phyloP scores from a whole-genome alignment of 2,888 invertebrate genomes.

The Hypomecis punctinalis region DNA sequence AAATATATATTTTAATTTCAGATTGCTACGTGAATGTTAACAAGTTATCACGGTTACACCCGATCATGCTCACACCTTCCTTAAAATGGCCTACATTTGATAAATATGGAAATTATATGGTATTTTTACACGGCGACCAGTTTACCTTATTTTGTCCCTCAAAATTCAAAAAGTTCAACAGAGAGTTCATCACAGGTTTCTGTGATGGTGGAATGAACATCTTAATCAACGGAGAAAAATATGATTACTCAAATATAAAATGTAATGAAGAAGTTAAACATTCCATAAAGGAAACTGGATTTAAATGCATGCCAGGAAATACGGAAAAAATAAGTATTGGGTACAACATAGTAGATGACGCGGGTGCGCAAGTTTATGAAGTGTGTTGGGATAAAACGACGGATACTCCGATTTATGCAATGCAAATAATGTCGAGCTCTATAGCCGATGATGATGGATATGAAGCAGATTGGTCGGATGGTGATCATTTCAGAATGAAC shows the following conservation, averaged over 20 bases:
- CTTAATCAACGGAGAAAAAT: slow-evolving; percentile 40
- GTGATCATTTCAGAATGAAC: slow-evolving; percentile 42
- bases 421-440: slow-evolving; percentile 44
- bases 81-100: slow-evolving; percentile 44
- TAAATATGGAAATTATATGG: slow-evolving; percentile 43
- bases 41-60: slow-evolving; percentile 43
- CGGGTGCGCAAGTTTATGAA: slow-evolving; percentile 47
- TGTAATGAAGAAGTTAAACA: slow-evolving; percentile 53
- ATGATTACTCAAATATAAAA: slow-evolving; percentile 52
- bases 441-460: slow-evolving; percentile 38
- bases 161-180: slow-evolving; percentile 43
- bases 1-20: slow-evolving; percentile 44
- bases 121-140: slow-evolving; percentile 46
- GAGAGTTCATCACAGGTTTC: slow-evolving; percentile 38
- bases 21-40: slow-evolving; percentile 57
- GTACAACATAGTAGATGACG: slow-evolving; percentile 32
- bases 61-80: slow-evolving; percentile 48
- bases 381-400: slow-evolving; percentile 55
- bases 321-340: slow-evolving; percentile 54
- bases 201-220: slow-evolving; percentile 54
- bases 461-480: slow-evolving; percentile 46
- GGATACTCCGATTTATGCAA: slow-evolving; percentile 54
- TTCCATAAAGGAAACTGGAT: slow-evolving; percentile 37
- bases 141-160: slow-evolving; percentile 54
- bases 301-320: slow-evolving; percentile 44